A percentile compares a stretch with the other conserved stretches of the same genome.
Evolutionary conservation across 2,113 vertebrate genomes (phyloP).

Genomic region (Gnathochromis pfefferi): DNA sequence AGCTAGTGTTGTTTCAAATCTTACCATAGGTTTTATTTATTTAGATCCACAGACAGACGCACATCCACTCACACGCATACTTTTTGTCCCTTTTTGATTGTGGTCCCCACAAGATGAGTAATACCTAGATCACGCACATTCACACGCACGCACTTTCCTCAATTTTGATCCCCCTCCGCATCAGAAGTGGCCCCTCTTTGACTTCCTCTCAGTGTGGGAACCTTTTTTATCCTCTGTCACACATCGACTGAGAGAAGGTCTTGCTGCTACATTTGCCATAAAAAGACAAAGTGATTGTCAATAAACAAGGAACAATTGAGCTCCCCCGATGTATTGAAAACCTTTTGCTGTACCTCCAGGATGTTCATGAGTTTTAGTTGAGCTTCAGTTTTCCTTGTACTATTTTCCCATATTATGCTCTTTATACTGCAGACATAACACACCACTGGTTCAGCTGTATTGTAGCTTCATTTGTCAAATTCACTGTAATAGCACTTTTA

Average conservation of each 20-base stretch:
- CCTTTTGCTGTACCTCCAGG: slow-evolving; percentile 21
- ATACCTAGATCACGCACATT: neutral
- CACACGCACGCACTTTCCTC: neutral
- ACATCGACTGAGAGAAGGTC: slow-evolving; percentile 60
- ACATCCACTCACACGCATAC: neutral
- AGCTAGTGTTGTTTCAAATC: neutral
- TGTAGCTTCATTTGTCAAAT: neutral
- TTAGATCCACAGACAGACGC: slow-evolving; percentile 12
- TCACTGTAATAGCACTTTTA: neutral
- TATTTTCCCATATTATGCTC: neutral
- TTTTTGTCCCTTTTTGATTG: neutral
- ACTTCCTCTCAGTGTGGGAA: slow-evolving; percentile 77
- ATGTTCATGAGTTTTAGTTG: neutral
- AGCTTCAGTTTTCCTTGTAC: neutral
- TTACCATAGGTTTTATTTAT: neutral
- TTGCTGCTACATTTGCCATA: slow-evolving; percentile 44
- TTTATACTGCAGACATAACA: neutral
- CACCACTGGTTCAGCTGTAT: neutral
- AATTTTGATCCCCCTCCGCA: slow-evolving; percentile 39
- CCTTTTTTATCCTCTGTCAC: slow-evolving; percentile 64
- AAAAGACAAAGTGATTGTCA: slow-evolving; percentile 64
- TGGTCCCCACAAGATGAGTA: neutral
- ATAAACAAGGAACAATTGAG: slow-evolving; percentile 61
- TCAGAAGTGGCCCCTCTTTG: slow-evolving; percentile 61
- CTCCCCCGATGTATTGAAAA: slow-evolving; percentile 10